Base-by-base conservation (phyloP, 2,797 vertebrate species). In the Mionectes olivaceus region DNA sequence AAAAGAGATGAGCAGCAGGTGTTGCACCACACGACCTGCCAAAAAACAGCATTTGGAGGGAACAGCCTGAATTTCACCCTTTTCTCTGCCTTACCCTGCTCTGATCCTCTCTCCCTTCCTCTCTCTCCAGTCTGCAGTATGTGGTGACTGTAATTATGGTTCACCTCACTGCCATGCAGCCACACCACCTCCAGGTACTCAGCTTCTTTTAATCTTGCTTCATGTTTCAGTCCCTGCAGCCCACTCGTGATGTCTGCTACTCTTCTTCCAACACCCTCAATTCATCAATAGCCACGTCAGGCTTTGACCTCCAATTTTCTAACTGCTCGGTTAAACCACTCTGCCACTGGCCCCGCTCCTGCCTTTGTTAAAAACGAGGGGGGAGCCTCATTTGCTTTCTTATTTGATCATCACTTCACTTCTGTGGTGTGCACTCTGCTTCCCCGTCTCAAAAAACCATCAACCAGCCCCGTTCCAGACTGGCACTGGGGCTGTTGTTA, bases 171-270 rank as follows among this genome's bases (percentile, higher is more conserved):
- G 90, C 77, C 25, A 11, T 7, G 12, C 88, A 86, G 86, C 67
- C 90, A 90, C 65, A 82, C 69, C 65, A 95, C 91, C 87, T 87
- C 95, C 89, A 95, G 88, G 85, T 90, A 94, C 92, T 95, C 95
- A 82, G 82, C 78, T 93, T 82, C 94, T 96, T 96, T 94, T 96
- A 95, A 96, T 96, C 90, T 96, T 89, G 43, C 95, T 93, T 93
- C 86, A 53, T 75, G 80, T 83, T 94, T 69, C 87, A 93, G 89
- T 68, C 80, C 76, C 76, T 68, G 73, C 83, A 96, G 85, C 94
- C 90, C 88, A 81, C 90, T 96, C 63, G 2, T 69, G 89, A 88
- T 17, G 69, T 47, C 85, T 95, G 88, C 59, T 79, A 75, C 96
- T 89, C 83, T 95, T 93, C 91, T 95, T 90, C 92, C 90, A 90